These are phyloP conservation scores for Cryptoblepharus egeriae DNA, from an alignment of 2,797 vertebrate species.

Conservation along the genomic window DNA sequence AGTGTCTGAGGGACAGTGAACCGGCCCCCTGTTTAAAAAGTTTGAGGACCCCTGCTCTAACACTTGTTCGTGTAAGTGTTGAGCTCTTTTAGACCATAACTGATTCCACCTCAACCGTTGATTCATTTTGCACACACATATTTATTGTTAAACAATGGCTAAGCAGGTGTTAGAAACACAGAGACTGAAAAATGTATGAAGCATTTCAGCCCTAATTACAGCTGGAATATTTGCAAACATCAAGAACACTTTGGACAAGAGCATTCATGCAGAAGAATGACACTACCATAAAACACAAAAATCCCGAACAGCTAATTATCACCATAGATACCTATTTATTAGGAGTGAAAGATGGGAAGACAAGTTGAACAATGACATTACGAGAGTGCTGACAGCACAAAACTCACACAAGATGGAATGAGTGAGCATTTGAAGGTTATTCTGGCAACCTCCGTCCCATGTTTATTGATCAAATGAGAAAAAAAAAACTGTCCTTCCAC, in stretches of 20 bases:
- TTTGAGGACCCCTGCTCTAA: too few species aligned
- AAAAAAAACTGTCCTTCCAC: neutral
- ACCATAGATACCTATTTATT: constrained; percentile 44
- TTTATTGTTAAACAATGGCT: constrained; percentile 14
- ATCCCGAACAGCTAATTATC: constrained; percentile 16
- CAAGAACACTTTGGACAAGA: constrained; percentile 17
- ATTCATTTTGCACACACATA: neutral
- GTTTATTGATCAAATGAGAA: constrained; percentile 5
- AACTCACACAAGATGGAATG: constrained; percentile 34
- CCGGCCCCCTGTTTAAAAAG: too few species aligned
- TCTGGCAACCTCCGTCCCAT: constrained; percentile 11
- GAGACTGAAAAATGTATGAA: constrained; percentile 5
- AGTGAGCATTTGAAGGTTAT: constrained; percentile 56
- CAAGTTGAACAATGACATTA: neutral
- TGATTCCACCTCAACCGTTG: neutral
- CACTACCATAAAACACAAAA: constrained; percentile 16
- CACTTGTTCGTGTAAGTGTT: neutral
- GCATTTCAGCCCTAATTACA: constrained; percentile 39
- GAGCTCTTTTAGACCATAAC: neutral
- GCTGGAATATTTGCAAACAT: constrained; percentile 36
- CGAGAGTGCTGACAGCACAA: constrained; percentile 37
- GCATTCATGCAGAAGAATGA: constrained; percentile 18
- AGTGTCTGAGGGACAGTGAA: too few species aligned
- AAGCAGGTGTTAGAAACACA: constrained; percentile 7
- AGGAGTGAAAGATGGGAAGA: constrained; percentile 24